phyloP scores from a whole-genome alignment of 2,797 vertebrate genomes.

The Merluccius polli region DNA sequence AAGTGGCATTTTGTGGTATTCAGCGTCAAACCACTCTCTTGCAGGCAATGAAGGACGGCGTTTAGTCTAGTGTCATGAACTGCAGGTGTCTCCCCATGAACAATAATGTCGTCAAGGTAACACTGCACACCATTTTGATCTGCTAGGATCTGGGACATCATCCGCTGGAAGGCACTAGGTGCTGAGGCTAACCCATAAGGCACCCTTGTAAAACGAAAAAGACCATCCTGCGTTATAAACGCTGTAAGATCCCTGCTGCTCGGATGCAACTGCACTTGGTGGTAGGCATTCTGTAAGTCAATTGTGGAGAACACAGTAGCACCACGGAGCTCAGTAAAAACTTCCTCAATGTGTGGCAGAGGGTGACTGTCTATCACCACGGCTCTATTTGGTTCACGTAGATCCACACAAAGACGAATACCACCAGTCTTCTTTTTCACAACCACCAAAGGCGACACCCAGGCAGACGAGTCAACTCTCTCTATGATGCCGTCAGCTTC shows the following conservation, averaged over 20 bases:
- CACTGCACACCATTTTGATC: slow-evolving; percentile 9
- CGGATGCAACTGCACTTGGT: slow-evolving; percentile 19
- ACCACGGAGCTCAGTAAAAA: slow-evolving; percentile 6
- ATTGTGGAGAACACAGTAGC: slow-evolving; percentile 21
- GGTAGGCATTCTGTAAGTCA: slow-evolving; percentile 19
- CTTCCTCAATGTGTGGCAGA: slow-evolving; percentile 18
- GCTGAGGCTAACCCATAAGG: slow-evolving; percentile 12
- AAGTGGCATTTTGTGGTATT: too few relatives aligned
- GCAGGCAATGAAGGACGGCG: not conserved
- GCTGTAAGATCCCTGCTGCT: slow-evolving; percentile 13
- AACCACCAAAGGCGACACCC: slow-evolving; percentile 21
- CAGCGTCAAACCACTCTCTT: slow-evolving; percentile 10
- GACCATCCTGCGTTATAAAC: slow-evolving; percentile 23
- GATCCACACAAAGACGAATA: slow-evolving; percentile 14
- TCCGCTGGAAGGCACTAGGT: slow-evolving; percentile 16
- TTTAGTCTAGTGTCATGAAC: slow-evolving; percentile 16
- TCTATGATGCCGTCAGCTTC: slow-evolving; percentile 25
- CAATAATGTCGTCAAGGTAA: not conserved
- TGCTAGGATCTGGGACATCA: slow-evolving; percentile 7
- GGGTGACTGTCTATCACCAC: slow-evolving; percentile 10
- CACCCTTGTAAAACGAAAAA: slow-evolving; percentile 6
- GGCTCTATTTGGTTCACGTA: slow-evolving; percentile 26
- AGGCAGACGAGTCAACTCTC: slow-evolving; percentile 20
- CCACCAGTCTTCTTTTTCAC: slow-evolving; percentile 12
- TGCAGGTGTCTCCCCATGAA: not conserved